Conservation (phyloP, 2,888 invertebrate species). For the Aspidiotus rigidus region DNA sequence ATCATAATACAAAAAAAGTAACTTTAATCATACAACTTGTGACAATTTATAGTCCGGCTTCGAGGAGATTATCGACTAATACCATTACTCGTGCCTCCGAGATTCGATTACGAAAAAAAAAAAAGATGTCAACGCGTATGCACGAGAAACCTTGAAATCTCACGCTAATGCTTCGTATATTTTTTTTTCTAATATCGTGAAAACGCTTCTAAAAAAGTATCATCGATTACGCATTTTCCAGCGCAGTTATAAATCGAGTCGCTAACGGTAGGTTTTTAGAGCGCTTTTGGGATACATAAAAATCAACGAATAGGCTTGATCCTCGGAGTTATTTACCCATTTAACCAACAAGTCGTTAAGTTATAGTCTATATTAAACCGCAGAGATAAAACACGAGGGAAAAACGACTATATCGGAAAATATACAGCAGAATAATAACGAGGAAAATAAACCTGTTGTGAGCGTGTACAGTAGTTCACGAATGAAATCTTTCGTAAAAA, state of each 20-base stretch:
- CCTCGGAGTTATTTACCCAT: neutral
- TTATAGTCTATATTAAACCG: neutral
- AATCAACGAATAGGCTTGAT: neutral
- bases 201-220: neutral
- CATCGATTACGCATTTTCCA: neutral
- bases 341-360: neutral
- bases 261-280: constrained; percentile 1
- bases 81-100: too few relatives aligned
- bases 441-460: too few relatives aligned
- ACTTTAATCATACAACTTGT: too few relatives aligned
- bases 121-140: too few relatives aligned
- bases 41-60: too few relatives aligned
- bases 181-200: neutral
- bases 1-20: too few relatives aligned
- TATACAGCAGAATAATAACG: neutral
- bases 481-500: too few relatives aligned
- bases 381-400: neutral
- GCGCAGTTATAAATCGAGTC: neutral
- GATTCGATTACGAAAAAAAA: too few relatives aligned
- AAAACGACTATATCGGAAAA: neutral
- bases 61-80: too few relatives aligned
- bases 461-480: too few relatives aligned
- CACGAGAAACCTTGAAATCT: too few relatives aligned
- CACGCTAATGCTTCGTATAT: neutral
- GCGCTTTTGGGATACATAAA: constrained; percentile 2